phyloP scores from a whole-genome alignment of 1,140 invertebrate species.

The Cydia pomonella region DNA sequence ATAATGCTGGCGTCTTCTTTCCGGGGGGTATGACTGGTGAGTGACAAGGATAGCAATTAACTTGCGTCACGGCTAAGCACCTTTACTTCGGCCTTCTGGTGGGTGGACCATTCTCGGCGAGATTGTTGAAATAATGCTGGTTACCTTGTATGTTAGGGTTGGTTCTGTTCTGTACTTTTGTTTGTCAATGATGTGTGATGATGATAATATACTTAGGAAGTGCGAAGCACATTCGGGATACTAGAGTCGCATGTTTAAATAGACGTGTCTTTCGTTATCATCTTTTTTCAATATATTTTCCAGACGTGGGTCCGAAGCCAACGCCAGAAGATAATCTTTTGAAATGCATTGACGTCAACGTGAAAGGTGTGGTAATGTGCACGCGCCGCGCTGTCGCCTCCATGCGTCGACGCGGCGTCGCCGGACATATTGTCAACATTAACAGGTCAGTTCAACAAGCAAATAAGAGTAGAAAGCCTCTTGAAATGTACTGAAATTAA shows the following conservation, averaged over 20 bases:
- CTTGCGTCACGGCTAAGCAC: neutral
- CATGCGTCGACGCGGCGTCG: slow-evolving; percentile 83
- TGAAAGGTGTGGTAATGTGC: slow-evolving; percentile 84
- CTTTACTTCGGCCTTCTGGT: too few relatives aligned
- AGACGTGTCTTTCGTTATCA: too few relatives aligned
- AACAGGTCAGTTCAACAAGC: slow-evolving; percentile 81
- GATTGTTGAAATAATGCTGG: too few relatives aligned
- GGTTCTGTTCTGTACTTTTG: too few relatives aligned
- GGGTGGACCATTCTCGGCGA: too few relatives aligned
- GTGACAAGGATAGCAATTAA: slow-evolving; percentile 35
- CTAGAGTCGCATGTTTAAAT: too few relatives aligned
- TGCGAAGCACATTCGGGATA: too few relatives aligned
- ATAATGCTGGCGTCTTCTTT: slow-evolving; percentile 85
- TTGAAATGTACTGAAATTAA: too few relatives aligned
- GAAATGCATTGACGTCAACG: slow-evolving; percentile 84
- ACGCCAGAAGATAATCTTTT: slow-evolving; percentile 72
- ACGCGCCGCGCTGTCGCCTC: slow-evolving; percentile 84
- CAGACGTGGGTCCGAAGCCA: slow-evolving; percentile 52
- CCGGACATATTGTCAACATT: slow-evolving; percentile 88
- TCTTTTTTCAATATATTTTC: slow-evolving; percentile 37
- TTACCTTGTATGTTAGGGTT: too few relatives aligned
- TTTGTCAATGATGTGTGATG: too few relatives aligned
- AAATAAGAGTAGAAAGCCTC: too few relatives aligned
- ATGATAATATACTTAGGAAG: too few relatives aligned
- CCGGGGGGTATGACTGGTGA: slow-evolving; percentile 61